These are phyloP conservation scores for Eudasyphora cyanicolor DNA, from an alignment of 2,888 invertebrate species.

Conservation along the genomic window DNA sequence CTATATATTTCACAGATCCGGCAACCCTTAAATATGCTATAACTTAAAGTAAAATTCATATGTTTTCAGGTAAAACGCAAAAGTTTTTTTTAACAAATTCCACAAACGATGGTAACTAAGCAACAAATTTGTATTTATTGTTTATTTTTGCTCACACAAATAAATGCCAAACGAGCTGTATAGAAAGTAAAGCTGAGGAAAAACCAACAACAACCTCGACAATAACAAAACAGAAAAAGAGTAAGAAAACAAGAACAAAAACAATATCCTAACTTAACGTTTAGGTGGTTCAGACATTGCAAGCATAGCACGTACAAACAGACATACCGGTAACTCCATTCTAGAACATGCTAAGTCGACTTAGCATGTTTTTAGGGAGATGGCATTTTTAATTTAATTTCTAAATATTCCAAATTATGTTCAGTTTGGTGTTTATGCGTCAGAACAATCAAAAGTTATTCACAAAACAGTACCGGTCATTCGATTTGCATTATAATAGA, in stretches of 20 bases:
- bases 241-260: neutral
- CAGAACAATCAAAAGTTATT: too few relatives aligned
- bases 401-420: too few relatives aligned
- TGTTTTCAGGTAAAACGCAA: conserved; percentile 26
- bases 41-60: neutral
- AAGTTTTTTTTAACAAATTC: neutral
- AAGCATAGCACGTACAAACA: neutral
- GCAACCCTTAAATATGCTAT: neutral
- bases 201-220: neutral
- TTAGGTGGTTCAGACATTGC: neutral
- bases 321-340: too few relatives aligned
- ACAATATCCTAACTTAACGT: conserved; percentile 7
- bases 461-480: too few relatives aligned
- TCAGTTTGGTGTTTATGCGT: too few relatives aligned
- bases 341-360: too few relatives aligned
- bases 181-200: neutral
- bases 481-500: too few relatives aligned
- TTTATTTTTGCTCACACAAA: conserved; percentile 36
- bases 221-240: neutral
- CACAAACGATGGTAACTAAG: conserved; percentile 43
- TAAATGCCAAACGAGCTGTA: conserved; percentile 1
- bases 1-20: neutral
- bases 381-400: too few relatives aligned
- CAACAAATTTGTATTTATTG: conserved; percentile 57
- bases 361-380: too few relatives aligned